phyloP scores from a whole-genome alignment of 2,113 vertebrate species.

The Ageneiosus marmoratus region DNA sequence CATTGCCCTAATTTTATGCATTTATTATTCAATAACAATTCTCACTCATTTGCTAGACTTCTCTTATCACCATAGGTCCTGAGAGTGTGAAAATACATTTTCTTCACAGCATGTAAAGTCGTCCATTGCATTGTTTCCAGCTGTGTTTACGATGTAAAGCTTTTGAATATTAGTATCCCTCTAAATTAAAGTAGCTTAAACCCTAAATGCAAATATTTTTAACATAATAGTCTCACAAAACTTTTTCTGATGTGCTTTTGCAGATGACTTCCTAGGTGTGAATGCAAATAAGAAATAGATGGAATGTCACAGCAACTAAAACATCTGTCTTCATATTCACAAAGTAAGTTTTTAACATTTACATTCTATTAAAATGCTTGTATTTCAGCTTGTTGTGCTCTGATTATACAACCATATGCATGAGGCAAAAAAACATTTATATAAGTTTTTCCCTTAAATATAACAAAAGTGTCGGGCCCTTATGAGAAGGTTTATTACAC shows the following conservation, averaged over 20 bases:
- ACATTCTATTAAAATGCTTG: neutral
- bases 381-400: neutral
- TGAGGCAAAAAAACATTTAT: neutral
- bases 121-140: neutral
- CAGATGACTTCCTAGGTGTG: neutral
- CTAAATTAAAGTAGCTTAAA: neutral
- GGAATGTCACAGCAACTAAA: neutral
- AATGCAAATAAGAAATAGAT: neutral
- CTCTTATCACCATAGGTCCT: slow-evolving; percentile 1
- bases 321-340: neutral
- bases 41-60: neutral
- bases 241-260: neutral
- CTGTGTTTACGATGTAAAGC: neutral
- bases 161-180: neutral
- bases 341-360: neutral
- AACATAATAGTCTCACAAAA: neutral
- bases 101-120: neutral
- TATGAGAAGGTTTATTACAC: neutral
- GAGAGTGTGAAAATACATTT: neutral
- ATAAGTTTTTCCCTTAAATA: neutral
- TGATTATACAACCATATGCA: neutral
- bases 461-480: neutral
- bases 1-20: neutral
- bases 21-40: neutral
- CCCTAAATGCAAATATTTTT: no score